These are phyloP conservation scores for Phenganax marumi DNA, from an alignment of 92 coral and sea anemone genomes.

Conservation along the genomic window DNA sequence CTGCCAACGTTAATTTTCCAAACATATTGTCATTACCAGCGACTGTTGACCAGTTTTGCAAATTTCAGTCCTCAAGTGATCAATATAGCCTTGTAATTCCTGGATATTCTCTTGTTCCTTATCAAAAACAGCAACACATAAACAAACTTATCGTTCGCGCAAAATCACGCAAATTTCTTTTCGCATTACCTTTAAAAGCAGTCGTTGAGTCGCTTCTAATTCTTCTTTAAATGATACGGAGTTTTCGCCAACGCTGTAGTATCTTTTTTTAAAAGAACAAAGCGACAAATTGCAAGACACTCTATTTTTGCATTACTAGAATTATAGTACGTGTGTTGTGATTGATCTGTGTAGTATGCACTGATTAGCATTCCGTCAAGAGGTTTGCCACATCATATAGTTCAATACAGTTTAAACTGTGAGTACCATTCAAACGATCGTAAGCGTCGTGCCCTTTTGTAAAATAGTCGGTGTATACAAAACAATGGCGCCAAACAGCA, in stretches of 20 bases:
- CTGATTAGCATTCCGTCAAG: too few relatives aligned
- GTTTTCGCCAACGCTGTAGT: slow-evolving; percentile 91
- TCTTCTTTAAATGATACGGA: slow-evolving; percentile 87
- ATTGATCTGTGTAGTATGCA: background rate
- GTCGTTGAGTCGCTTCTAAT: slow-evolving; percentile 75
- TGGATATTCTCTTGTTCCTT: slow-evolving; percentile 81
- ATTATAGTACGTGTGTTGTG: background rate
- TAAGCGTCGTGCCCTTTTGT: too few relatives aligned
- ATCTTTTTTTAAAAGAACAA: slow-evolving; percentile 50
- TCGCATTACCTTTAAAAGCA: slow-evolving; percentile 70
- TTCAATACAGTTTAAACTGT: too few relatives aligned
- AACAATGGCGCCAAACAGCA: too few relatives aligned
- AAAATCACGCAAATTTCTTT: background rate
- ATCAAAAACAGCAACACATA: background rate
- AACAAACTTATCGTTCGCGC: background rate
- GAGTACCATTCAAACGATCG: too few relatives aligned
- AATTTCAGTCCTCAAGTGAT: slow-evolving; percentile 78
- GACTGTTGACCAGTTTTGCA: slow-evolving; percentile 83
- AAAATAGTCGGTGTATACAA: too few relatives aligned
- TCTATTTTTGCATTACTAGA: background rate
- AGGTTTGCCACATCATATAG: too few relatives aligned
- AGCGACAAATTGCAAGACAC: background rate
- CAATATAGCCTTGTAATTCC: slow-evolving; percentile 72
- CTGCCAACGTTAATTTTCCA: background rate
- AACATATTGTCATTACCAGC: slow-evolving; percentile 53